Evolutionary conservation across 2,888 invertebrate species (phyloP).

Genomic region (Allygus modestus): DNA sequence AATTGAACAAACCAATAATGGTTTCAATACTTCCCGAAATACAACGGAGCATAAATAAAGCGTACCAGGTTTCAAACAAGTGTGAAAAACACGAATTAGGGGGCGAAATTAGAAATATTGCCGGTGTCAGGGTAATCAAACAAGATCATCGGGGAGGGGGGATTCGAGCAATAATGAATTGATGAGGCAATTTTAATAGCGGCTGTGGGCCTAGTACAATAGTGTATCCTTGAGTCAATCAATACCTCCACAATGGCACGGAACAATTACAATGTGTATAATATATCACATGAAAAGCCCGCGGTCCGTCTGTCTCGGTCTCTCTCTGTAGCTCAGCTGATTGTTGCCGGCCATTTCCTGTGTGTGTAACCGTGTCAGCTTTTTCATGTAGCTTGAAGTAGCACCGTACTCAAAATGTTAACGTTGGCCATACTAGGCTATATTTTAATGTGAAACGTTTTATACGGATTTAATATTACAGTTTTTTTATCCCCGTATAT

Average conservation of each 20-base stretch:
- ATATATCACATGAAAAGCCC: slow-evolving; percentile 32
- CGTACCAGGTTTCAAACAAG: no score
- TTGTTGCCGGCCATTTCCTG: not conserved
- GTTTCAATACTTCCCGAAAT: not conserved
- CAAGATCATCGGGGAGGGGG: slow-evolving; percentile 5
- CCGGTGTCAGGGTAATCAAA: slow-evolving; percentile 23
- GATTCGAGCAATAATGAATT: not conserved
- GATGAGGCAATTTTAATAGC: slow-evolving; percentile 33
- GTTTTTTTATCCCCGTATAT: no score
- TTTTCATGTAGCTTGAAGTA: no score
- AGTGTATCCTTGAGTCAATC: slow-evolving; percentile 23
- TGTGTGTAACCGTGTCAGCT: not conserved
- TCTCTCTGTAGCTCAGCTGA: not conserved
- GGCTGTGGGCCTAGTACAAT: slow-evolving; percentile 16
- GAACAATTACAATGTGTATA: slow-evolving; percentile 35
- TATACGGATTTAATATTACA: no score
- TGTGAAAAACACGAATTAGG: slow-evolving; percentile 31
- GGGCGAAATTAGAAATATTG: slow-evolving; percentile 25
- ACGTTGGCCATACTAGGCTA: no score
- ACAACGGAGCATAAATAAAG: no score
- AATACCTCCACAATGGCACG: slow-evolving; percentile 21
- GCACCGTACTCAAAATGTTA: no score
- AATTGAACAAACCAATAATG: no score
- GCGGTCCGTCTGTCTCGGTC: not conserved
- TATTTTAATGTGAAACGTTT: no score